phyloP scores from a whole-genome alignment of 2,113 vertebrate species.

The Chrysochloris asiatica region DNA sequence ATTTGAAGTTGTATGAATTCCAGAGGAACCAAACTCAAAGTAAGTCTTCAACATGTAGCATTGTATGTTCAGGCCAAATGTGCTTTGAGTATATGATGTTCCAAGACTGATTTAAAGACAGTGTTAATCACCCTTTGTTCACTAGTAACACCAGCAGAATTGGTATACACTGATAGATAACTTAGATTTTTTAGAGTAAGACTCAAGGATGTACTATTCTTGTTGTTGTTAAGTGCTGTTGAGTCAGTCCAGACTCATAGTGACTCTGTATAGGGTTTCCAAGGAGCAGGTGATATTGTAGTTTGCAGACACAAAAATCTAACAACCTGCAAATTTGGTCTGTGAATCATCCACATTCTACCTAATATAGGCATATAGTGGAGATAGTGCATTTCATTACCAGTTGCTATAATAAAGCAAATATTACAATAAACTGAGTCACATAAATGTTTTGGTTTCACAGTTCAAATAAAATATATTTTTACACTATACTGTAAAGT shows the following conservation, averaged over 20 bases:
- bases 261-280: too few species aligned
- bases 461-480: too few species aligned
- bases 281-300: too few species aligned
- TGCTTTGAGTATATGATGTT: not conserved
- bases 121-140: not conserved
- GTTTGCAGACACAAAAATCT: too few species aligned
- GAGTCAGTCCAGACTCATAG: too few species aligned
- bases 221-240: too few species aligned
- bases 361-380: not conserved
- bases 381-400: too few species aligned
- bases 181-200: not conserved
- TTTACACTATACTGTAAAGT: too few species aligned
- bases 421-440: too few species aligned
- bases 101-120: constrained; percentile 8
- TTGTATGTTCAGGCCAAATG: constrained; percentile 10
- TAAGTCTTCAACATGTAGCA: not conserved
- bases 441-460: too few species aligned
- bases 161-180: not conserved
- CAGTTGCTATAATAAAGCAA: too few species aligned
- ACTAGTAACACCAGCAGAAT: not conserved
- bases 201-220: not conserved
- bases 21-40: constrained; percentile 23
- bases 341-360: not conserved
- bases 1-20: constrained; percentile 44
- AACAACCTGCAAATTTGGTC: not conserved